phyloP scores from a whole-genome alignment of 1,140 invertebrate species.

The Parasteatoda tepidariorum region DNA sequence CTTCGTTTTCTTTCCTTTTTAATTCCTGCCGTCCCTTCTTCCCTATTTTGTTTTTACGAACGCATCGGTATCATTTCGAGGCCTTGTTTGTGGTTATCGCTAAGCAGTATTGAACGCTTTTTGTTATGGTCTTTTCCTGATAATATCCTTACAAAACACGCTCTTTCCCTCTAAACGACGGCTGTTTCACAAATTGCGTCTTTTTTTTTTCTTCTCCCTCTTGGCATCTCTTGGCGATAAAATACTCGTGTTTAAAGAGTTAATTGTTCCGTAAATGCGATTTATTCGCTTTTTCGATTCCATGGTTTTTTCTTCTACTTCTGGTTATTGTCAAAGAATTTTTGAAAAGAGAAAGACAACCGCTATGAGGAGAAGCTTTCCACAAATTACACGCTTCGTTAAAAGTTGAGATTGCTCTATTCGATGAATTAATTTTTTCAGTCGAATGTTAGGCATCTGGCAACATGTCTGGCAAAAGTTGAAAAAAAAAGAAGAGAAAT shows the following conservation, averaged over 20 bases:
- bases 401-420: not conserved
- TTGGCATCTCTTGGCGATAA: constrained; percentile 14
- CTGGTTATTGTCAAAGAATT: not conserved
- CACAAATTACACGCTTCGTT: not conserved
- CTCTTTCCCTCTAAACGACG: not conserved
- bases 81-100: constrained; percentile 10
- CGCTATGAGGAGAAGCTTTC: not conserved
- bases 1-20: constrained; percentile 4
- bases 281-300: constrained; percentile 28
- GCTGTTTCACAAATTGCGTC: not conserved
- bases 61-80: not conserved
- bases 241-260: constrained; percentile 26
- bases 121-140: constrained; percentile 11
- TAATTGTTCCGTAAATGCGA: constrained; percentile 54
- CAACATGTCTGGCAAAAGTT: too few relatives aligned
- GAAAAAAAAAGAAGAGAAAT: too few relatives aligned
- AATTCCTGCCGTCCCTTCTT: not conserved
- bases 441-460: not conserved
- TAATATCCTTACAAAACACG: constrained; percentile 19
- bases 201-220: not conserved
- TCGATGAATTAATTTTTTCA: not conserved
- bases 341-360: not conserved
- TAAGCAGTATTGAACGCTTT: not conserved
- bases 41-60: not conserved
- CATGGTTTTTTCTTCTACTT: not conserved